Conservation (phyloP, 2,888 invertebrate species). For the Agrochola lota region DNA sequence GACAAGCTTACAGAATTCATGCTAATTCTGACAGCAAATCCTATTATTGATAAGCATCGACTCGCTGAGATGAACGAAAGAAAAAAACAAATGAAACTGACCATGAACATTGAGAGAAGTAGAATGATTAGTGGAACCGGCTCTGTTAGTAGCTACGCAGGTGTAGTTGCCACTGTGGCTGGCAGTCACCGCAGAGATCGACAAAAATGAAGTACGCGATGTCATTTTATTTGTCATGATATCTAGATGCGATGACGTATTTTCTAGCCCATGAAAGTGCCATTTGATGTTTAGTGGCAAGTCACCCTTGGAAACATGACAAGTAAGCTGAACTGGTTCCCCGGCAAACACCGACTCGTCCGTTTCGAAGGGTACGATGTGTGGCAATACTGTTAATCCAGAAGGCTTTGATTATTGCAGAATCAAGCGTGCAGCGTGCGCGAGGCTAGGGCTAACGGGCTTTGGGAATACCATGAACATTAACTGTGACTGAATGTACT, state of each 20-base stretch:
- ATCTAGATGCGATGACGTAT: slow-evolving; percentile 90
- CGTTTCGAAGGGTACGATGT: slow-evolving; percentile 92
- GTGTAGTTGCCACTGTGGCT: slow-evolving; percentile 94
- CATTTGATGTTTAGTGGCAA: slow-evolving; percentile 93
- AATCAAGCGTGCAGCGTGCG: slow-evolving; percentile 89
- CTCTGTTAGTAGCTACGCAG: slow-evolving; percentile 93
- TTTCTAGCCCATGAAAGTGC: slow-evolving; percentile 93
- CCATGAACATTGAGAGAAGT: slow-evolving; percentile 91
- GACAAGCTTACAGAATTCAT: slow-evolving; percentile 82
- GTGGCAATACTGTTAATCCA: slow-evolving; percentile 92
- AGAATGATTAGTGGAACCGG: slow-evolving; percentile 92
- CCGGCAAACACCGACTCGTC: slow-evolving; percentile 93
- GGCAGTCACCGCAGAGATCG: slow-evolving; percentile 92
- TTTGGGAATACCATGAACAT: slow-evolving; percentile 92
- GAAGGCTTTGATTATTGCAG: slow-evolving; percentile 85
- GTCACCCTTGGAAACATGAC: slow-evolving; percentile 94
- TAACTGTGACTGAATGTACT: slow-evolving; percentile 91
- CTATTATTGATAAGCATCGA: slow-evolving; percentile 69
- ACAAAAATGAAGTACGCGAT: slow-evolving; percentile 92
- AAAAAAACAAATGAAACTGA: slow-evolving; percentile 81
- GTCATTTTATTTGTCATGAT: slow-evolving; percentile 92
- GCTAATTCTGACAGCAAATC: slow-evolving; percentile 82
- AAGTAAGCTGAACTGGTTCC: slow-evolving; percentile 92
- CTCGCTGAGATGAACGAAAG: slow-evolving; percentile 69
- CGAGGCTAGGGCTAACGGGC: slow-evolving; percentile 74